phyloP scores from a whole-genome alignment of 2,797 vertebrate species.

The Betta splendens region DNA sequence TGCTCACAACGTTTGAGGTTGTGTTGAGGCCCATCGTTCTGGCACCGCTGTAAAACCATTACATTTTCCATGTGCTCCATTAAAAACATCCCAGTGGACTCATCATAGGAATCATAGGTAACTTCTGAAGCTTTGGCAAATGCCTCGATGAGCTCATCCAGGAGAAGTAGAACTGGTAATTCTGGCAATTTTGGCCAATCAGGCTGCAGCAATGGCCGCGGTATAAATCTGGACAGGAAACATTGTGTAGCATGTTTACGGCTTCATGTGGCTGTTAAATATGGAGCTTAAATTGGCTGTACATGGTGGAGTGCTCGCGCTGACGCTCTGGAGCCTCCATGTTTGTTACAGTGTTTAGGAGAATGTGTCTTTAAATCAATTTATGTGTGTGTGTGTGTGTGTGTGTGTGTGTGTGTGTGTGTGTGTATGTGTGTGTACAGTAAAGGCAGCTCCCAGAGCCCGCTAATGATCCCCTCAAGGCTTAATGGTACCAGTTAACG shows the following conservation, averaged over 20 bases:
- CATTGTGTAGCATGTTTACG: constrained; percentile 10
- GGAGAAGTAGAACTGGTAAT: not conserved
- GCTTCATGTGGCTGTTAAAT: constrained; percentile 22
- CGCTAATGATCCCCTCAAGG: constrained; percentile 77
- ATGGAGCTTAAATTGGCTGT: constrained; percentile 20
- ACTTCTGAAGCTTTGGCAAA: not conserved
- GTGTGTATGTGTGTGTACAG: constrained; percentile 63
- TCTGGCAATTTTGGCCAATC: constrained; percentile 10
- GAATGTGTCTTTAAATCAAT: constrained; percentile 12
- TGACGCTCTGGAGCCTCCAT: constrained; percentile 1
- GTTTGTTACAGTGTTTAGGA: constrained; percentile 1
- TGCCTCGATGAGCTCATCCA: not conserved
- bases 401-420: constrained; percentile 3
- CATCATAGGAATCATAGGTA: not conserved
- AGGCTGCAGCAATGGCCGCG: not conserved
- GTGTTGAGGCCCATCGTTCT: not conserved
- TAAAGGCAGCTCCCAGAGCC: constrained; percentile 69
- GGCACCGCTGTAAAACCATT: not conserved
- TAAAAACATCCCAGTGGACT: too few species aligned
- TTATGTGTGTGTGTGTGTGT: constrained; percentile 3
- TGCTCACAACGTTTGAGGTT: not conserved
- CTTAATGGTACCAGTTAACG: constrained; percentile 74
- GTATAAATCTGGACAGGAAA: constrained; percentile 10
- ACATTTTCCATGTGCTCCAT: not conserved
- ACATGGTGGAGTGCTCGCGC: constrained; percentile 16